Percentiles rank a stretch among this genome's conserved stretches.
phyloP scores from a whole-genome alignment of 2,888 invertebrate species.

The Sphaerophoria rueppellii region DNA sequence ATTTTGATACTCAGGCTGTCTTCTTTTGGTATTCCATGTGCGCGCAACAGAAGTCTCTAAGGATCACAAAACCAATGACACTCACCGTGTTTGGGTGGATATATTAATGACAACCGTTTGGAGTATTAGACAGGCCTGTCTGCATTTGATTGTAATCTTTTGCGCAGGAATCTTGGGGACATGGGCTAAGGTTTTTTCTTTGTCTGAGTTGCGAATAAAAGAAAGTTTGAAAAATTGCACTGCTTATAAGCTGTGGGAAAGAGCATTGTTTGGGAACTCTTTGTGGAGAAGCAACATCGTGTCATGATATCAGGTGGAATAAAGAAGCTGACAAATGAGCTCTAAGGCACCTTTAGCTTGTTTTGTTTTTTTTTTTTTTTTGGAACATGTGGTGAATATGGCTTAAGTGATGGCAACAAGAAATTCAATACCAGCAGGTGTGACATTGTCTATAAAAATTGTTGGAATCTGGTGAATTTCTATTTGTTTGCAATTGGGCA shows the following conservation, averaged over 20 bases:
- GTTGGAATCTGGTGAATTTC: not conserved
- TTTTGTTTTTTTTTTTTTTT: not conserved
- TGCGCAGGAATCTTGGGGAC: slow-evolving; percentile 18
- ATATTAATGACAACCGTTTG: slow-evolving; percentile 47
- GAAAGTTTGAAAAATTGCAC: slow-evolving; percentile 43
- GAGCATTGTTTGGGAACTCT: slow-evolving; percentile 7
- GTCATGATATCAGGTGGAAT: slow-evolving; percentile 4
- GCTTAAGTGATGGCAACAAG: no score
- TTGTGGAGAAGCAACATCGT: not conserved
- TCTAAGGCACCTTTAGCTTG: slow-evolving; percentile 1
- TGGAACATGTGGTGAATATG: not conserved
- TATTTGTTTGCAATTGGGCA: not conserved
- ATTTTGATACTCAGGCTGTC: slow-evolving; percentile 36
- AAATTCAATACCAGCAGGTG: not conserved
- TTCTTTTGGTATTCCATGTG: slow-evolving; percentile 34
- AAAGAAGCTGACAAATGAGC: slow-evolving; percentile 14
- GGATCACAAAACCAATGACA: not conserved
- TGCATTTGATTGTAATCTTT: slow-evolving; percentile 35
- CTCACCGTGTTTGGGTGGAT: slow-evolving; percentile 29
- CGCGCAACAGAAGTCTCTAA: slow-evolving; percentile 3
- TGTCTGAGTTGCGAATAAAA: slow-evolving; percentile 1
- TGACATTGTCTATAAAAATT: not conserved
- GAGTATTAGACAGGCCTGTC: slow-evolving; percentile 22
- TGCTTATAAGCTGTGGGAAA: slow-evolving; percentile 30
- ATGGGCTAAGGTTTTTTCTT: slow-evolving; percentile 13